A percentile compares a stretch with the other conserved stretches of the same genome.
Conservation (phyloP, 2,113 vertebrate genomes). For the Chloroceryle aenea region DNA sequence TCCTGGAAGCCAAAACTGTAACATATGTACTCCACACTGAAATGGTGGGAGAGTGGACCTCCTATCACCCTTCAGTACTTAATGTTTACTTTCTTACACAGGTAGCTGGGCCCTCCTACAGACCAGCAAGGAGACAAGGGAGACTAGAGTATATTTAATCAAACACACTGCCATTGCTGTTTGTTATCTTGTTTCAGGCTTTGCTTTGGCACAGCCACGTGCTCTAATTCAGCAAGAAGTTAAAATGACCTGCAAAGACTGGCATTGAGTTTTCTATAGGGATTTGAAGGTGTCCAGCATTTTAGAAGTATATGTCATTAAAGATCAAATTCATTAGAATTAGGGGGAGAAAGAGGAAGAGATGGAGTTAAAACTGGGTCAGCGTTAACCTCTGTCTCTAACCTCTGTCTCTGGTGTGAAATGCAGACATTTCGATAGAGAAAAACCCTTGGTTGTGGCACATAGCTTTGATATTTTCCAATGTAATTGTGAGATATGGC, state of each 20-base stretch:
- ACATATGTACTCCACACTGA: not conserved
- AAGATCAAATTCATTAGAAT: not conserved
- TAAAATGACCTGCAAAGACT: not conserved
- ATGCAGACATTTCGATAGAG: not conserved
- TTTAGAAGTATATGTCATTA: not conserved
- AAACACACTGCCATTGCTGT: not conserved
- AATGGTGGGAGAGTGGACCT: not conserved
- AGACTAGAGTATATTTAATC: not conserved
- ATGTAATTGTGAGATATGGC: not conserved
- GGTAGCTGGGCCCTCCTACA: not conserved
- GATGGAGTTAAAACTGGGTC: not conserved
- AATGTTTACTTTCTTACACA: not conserved
- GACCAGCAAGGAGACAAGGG: not conserved
- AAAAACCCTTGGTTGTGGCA: not conserved
- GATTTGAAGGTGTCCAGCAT: not conserved
- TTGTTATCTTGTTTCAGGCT: not conserved
- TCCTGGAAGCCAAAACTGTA: not conserved
- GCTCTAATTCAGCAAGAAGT: not conserved
- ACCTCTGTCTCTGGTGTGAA: not conserved
- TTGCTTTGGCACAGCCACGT: not conserved
- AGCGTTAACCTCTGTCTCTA: not conserved
- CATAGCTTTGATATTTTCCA: not conserved
- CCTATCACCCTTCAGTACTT: not conserved
- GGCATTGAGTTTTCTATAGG: not conserved
- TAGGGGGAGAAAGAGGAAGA: accelerated